Evolutionary conservation across 1,140 invertebrate species (phyloP).

Genomic region (Drosophila sturtevanti): DNA sequence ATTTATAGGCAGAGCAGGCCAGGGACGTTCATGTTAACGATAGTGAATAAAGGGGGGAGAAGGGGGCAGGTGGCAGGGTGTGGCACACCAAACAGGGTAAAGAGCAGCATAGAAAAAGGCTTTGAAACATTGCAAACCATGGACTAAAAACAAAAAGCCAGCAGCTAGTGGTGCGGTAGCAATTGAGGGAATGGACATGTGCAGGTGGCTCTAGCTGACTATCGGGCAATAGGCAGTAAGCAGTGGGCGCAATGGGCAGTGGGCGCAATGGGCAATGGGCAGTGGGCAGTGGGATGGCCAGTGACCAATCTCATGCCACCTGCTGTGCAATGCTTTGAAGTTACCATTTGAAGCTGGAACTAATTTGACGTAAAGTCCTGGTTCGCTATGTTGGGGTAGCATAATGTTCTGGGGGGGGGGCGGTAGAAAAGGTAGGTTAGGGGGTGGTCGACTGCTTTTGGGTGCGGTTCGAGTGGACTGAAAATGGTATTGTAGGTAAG

Average conservation of each 20-base stretch:
- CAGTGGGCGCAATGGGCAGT: not conserved
- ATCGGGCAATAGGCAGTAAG: not conserved
- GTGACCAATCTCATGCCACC: slow-evolving; percentile 10
- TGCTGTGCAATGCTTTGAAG: slow-evolving; percentile 39
- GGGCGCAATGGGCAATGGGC: not conserved
- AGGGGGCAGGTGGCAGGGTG: too few species aligned
- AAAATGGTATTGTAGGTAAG: not conserved
- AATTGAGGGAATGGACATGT: too few species aligned
- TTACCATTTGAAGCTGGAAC: slow-evolving; percentile 42
- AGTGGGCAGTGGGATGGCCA: not conserved
- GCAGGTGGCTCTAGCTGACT: too few species aligned
- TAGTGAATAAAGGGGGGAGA: not conserved
- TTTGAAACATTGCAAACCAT: slow-evolving; percentile 16
- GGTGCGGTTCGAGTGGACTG: not conserved
- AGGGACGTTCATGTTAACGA: slow-evolving; percentile 1
- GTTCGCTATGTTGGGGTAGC: not conserved
- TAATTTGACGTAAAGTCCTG: slow-evolving; percentile 52
- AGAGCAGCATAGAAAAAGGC: slow-evolving; percentile 12
- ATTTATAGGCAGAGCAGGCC: slow-evolving; percentile 11
- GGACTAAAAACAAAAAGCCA: slow-evolving; percentile 19
- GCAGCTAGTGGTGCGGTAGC: slow-evolving; percentile 2
- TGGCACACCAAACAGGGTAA: not conserved
- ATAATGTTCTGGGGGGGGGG: too few species aligned
- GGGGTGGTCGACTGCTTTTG: not conserved
- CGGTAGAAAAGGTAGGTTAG: not conserved